Conservation (phyloP, 2,113 vertebrate species). For the Poeciliopsis occidentalis region DNA sequence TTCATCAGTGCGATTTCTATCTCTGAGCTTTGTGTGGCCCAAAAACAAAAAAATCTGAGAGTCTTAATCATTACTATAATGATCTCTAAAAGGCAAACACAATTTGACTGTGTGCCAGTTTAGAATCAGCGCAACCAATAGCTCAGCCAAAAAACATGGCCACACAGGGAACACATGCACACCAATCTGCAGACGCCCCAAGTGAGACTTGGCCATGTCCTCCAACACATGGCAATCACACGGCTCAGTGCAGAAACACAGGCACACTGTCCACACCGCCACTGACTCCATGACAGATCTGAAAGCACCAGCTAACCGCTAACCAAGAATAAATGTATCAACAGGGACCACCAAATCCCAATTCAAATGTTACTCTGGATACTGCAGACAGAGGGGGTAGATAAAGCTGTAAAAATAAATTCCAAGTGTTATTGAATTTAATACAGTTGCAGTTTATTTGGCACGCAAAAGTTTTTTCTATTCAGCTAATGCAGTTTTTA, state of each 20-base stretch:
- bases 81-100: background rate
- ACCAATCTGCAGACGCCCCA: conserved; percentile 51
- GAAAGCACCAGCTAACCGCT: conserved; percentile 51
- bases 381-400: conserved; percentile 15
- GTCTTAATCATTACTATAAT: background rate
- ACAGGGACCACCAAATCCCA: conserved; percentile 23
- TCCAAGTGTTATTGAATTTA: conserved; percentile 20
- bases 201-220: conserved; percentile 57
- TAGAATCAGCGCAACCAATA: conserved; percentile 13
- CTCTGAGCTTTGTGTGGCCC: background rate
- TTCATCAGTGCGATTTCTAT: background rate
- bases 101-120: conserved; percentile 7
- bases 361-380: conserved; percentile 30
- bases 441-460: conserved; percentile 4
- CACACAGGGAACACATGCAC: conserved; percentile 40
- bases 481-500: conserved; percentile 28
- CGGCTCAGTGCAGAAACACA: conserved; percentile 66
- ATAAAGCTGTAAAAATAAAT: background rate
- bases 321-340: conserved; percentile 29
- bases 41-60: background rate
- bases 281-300: conserved; percentile 43
- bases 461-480: conserved; percentile 20
- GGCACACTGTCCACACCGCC: conserved; percentile 31
- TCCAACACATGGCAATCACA: conserved; percentile 68
- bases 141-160: conserved; percentile 18